Evolutionary conservation across 1,140 invertebrate genomes (phyloP).

Genomic region (Caenorhabditis remanei): DNA sequence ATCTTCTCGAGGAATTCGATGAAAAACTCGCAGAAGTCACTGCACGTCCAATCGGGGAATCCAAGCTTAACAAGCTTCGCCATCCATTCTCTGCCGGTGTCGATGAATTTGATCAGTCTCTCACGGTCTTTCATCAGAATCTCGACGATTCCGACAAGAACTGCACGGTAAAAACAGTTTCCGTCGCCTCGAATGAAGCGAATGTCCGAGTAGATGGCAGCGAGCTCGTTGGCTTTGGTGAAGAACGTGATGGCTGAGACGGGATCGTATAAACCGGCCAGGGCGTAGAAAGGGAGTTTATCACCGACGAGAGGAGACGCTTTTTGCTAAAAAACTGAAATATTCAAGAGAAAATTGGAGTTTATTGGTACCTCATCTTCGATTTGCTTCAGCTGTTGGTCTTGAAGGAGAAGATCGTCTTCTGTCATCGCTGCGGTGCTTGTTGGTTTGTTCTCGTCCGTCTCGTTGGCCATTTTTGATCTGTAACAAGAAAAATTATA

Average conservation of each 20-base stretch:
- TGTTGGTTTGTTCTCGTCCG: background rate
- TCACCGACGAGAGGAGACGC: constrained; percentile 56
- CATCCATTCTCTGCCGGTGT: constrained; percentile 48
- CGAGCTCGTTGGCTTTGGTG: constrained; percentile 59
- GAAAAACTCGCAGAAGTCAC: constrained; percentile 62
- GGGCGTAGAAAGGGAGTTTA: background rate
- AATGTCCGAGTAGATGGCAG: constrained; percentile 49
- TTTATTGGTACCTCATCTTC: constrained; percentile 44
- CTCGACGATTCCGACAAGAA: constrained; percentile 56
- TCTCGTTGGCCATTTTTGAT: background rate
- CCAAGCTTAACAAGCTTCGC: constrained; percentile 56
- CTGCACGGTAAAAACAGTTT: constrained; percentile 67
- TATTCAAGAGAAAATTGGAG: background rate
- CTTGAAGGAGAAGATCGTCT: background rate
- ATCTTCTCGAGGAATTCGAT: constrained; percentile 47
- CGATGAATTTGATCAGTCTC: constrained; percentile 38
- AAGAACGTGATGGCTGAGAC: constrained; percentile 37
- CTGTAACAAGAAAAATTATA: background rate
- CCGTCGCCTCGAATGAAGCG: constrained; percentile 62
- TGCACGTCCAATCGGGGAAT: constrained; percentile 59
- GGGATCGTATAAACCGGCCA: constrained; percentile 14
- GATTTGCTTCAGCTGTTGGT: constrained; percentile 53
- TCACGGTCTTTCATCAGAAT: constrained; percentile 29
- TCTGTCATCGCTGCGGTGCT: background rate
- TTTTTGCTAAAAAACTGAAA: constrained; percentile 43